Base-by-base conservation (phyloP, 1,140 invertebrate genomes). In the Drosophila insularis region DNA sequence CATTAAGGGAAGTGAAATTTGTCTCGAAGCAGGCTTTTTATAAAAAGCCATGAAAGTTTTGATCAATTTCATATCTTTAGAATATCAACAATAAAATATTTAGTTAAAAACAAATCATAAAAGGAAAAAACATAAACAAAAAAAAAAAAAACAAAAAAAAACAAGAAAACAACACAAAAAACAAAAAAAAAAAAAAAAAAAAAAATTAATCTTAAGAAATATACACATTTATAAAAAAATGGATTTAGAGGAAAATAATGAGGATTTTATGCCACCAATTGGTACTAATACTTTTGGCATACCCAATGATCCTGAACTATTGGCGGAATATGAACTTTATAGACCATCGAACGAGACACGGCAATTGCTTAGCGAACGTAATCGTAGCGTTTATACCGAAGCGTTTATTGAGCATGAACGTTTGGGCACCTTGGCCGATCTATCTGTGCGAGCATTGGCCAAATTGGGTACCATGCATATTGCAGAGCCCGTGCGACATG, bases 401-500 rank as follows among this genome's bases (percentile, higher is more conserved):
- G 63, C 63, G 0, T 70, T 91, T 23, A 85, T 87, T 1, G 80
- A 78, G 7, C 58, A 81, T 1, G n/a, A 37, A 0, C 54, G 73
- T 0, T 50, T 91, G 40, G 81, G 80, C 13, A 84, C 89, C 4
- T 27, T 91, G 27, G 32, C 68, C 0, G 74, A 91, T 55, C 50
- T 91, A 2, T 74, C 73, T 39, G 74, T 85, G 2, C 74, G 80
- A 2, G 58, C 76, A 2, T 17, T 91, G 61, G 80, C 89, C 1
- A 68, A 63, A 37, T 2, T 37, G 7, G 76, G 72, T 5, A 68
- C 59, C 4, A 11, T 56, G 0, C 8, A 73, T 10, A 64, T 71
- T 7, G 6, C 76, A 4, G 50, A 64, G 3, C 37, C n/a, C 1
- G 63, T 89, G 2, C 55, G 39, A 8, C 21, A 64, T 0, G 56